These are phyloP conservation scores for Philereme transversata DNA, from an alignment of 2,888 invertebrate species.

Conservation along the genomic window DNA sequence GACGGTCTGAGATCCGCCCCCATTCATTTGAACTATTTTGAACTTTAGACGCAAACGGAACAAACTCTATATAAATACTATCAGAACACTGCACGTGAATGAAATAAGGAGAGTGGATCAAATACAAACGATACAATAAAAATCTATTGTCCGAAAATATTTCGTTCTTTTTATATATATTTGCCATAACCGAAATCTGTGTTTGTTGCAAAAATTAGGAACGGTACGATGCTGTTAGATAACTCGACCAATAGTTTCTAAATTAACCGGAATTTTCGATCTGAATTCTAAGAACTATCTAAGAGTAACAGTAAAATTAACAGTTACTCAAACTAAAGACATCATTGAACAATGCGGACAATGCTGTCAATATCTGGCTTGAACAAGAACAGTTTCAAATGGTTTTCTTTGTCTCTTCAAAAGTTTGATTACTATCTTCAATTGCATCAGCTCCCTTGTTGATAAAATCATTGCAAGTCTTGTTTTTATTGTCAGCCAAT, in stretches of 20 bases:
- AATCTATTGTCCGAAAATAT: background rate
- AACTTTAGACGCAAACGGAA: conserved; percentile 19
- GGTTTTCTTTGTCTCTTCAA: conserved; percentile 8
- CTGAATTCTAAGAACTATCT: conserved; percentile 11
- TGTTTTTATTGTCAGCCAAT: conserved; percentile 26
- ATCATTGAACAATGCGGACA: background rate
- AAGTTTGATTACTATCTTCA: conserved; percentile 9
- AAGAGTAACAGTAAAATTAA: conserved; percentile 16
- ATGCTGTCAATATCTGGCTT: conserved; percentile 3
- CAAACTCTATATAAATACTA: conserved; percentile 9
- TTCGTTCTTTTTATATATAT: background rate
- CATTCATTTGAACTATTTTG: conserved; percentile 31
- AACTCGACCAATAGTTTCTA: conserved; percentile 3
- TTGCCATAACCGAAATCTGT: conserved; percentile 1
- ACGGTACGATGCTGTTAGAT: conserved; percentile 8
- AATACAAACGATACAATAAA: background rate
- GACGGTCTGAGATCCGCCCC: conserved; percentile 22
- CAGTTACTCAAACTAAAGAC: background rate
- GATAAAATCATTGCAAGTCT: conserved; percentile 22
- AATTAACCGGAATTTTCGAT: conserved; percentile 4
- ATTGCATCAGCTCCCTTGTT: conserved; percentile 14
- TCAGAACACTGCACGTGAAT: conserved; percentile 13
- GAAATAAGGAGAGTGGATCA: conserved; percentile 12
- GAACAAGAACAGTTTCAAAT: conserved; percentile 5
- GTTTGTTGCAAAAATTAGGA: conserved; percentile 3